Percentiles rank a stretch among this genome's conserved stretches.
Evolutionary conservation across 2,888 invertebrate genomes (phyloP).

Genomic region (Congeria kusceri): DNA sequence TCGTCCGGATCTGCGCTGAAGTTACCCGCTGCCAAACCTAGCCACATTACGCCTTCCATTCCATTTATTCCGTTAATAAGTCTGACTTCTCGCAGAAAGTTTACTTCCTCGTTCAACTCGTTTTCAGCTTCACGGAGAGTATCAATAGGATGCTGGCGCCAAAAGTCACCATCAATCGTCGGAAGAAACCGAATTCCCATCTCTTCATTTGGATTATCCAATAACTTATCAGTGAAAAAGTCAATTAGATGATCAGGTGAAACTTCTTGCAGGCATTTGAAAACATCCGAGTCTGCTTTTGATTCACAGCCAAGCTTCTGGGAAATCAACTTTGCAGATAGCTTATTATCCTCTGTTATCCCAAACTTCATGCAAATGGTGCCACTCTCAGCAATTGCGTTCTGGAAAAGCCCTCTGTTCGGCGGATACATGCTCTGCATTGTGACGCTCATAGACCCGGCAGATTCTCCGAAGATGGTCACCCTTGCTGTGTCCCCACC

Average conservation of each 20-base stretch:
- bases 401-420: conserved; percentile 61
- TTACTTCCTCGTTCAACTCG: conserved; percentile 94
- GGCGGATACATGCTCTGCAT: conserved; percentile 56
- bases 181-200: conserved; percentile 90
- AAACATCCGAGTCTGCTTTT: background rate
- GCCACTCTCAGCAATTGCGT: conserved; percentile 68
- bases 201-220: background rate
- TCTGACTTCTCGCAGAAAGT: conserved; percentile 93
- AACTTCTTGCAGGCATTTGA: background rate
- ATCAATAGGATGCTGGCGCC: conserved; percentile 94
- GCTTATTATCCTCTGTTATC: background rate
- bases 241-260: too few species aligned
- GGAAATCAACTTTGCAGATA: background rate
- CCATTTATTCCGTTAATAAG: conserved; percentile 96
- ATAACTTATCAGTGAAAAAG: background rate
- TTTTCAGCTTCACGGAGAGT: conserved; percentile 93
- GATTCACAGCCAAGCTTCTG: background rate
- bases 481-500: conserved; percentile 61
- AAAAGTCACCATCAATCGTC: conserved; percentile 94
- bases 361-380: conserved; percentile 23
- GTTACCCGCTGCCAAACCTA: background rate
- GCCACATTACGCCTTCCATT: conserved; percentile 86
- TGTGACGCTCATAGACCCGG: conserved; percentile 63
- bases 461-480: conserved; percentile 71
- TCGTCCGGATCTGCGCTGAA: background rate